These are phyloP conservation scores for Brachionus asplanchnoidis DNA, from an alignment of 1,140 invertebrate species.

Conservation along the genomic window DNA sequence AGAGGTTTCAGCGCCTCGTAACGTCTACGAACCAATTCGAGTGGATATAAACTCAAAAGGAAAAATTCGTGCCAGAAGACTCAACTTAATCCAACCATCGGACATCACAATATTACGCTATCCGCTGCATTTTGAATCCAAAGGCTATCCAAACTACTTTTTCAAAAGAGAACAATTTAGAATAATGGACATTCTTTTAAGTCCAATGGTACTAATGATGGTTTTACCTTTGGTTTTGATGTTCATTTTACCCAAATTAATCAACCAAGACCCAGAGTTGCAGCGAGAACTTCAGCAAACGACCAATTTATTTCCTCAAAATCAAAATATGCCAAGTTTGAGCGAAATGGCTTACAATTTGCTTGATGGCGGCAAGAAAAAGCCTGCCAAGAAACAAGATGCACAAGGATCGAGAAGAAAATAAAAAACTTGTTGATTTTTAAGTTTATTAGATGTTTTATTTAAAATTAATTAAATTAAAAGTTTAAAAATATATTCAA, in stretches of 20 bases:
- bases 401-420: background rate
- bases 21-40: conserved; percentile 79
- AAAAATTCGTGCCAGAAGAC: conserved; percentile 82
- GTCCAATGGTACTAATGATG: conserved; percentile 69
- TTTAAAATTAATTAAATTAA: background rate
- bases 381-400: conserved; percentile 31
- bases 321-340: conserved; percentile 17
- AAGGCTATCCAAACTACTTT: conserved; percentile 76
- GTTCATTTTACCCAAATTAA: conserved; percentile 32
- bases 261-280: conserved; percentile 33
- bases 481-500: no score
- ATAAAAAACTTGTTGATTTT: background rate
- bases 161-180: conserved; percentile 84
- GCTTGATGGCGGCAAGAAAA: conserved; percentile 29
- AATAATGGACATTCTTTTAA: conserved; percentile 82
- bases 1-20: conserved; percentile 79
- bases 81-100: conserved; percentile 83
- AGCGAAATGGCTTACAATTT: conserved; percentile 27
- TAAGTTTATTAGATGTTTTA: background rate
- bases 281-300: conserved; percentile 39
- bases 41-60: conserved; percentile 93
- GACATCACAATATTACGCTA: conserved; percentile 67
- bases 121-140: conserved; percentile 74
- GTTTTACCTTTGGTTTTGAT: conserved; percentile 17
- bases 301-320: conserved; percentile 14